phyloP scores from a whole-genome alignment of 2,888 invertebrate genomes.

The Phaonia tiefii region DNA sequence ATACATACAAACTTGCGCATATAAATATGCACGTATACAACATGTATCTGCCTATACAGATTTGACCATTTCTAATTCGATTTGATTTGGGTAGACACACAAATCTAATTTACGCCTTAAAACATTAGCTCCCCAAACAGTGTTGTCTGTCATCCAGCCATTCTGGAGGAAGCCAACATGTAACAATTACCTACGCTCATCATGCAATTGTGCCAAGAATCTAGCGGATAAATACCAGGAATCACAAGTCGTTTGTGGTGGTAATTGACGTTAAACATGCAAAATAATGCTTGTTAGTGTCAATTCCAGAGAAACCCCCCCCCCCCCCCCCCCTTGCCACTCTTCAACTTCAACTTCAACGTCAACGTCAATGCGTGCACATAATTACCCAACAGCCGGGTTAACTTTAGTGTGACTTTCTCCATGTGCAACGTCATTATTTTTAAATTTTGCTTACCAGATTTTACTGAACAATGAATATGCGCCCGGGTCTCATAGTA shows the following conservation, averaged over 20 bases:
- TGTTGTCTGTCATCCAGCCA: not conserved
- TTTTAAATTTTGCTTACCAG: slow-evolving; percentile 85
- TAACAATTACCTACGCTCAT: slow-evolving; percentile 77
- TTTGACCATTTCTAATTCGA: slow-evolving; percentile 65
- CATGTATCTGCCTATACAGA: slow-evolving; percentile 42
- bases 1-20: not conserved
- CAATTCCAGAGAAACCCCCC: slow-evolving; percentile 74
- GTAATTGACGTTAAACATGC: slow-evolving; percentile 75
- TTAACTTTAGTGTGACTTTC: slow-evolving; percentile 11
- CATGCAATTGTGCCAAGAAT: slow-evolving; percentile 61
- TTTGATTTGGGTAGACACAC: slow-evolving; percentile 62
- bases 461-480: slow-evolving; percentile 98
- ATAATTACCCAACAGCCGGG: not conserved
- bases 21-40: slow-evolving; percentile 13
- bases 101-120: slow-evolving; percentile 64
- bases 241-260: slow-evolving; percentile 57
- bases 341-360: not conserved
- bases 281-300: slow-evolving; percentile 78
- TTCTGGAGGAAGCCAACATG: too few relatives aligned
- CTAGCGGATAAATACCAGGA: slow-evolving; percentile 53
- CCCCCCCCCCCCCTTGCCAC: slow-evolving; percentile 41
- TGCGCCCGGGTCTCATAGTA: slow-evolving; percentile 96
- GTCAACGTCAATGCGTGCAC: slow-evolving; percentile 4
- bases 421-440: slow-evolving; percentile 13
- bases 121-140: slow-evolving; percentile 11